Percentiles rank a stretch among this genome's conserved stretches.
Evolutionary conservation across 2,113 vertebrate genomes (phyloP).

Genomic region (Mugil cephalus): DNA sequence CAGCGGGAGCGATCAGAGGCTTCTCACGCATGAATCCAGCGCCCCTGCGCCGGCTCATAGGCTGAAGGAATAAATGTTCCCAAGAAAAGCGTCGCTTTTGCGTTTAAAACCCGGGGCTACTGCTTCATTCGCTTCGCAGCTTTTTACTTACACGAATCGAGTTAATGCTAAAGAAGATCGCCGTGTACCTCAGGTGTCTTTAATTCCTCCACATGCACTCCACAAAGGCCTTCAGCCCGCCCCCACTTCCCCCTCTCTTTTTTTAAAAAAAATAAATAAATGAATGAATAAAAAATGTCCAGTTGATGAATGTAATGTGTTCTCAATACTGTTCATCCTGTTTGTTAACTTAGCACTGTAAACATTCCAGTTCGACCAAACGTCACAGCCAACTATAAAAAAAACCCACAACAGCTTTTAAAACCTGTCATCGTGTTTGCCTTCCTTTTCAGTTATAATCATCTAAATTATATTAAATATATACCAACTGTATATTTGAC

Average conservation of each 20-base stretch:
- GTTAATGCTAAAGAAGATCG: slow-evolving; percentile 34
- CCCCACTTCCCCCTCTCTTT: background rate
- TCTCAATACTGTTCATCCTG: slow-evolving; percentile 80
- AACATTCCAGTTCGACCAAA: slow-evolving; percentile 67
- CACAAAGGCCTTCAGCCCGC: background rate
- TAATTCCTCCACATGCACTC: slow-evolving; percentile 17
- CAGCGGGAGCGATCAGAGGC: slow-evolving; percentile 16
- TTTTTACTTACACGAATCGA: slow-evolving; percentile 30
- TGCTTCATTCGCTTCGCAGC: slow-evolving; percentile 5
- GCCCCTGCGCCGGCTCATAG: slow-evolving; percentile 44
- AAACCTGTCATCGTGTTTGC: slow-evolving; percentile 53
- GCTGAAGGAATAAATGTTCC: slow-evolving; percentile 13
- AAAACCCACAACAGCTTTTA: slow-evolving; percentile 50
- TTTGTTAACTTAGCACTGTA: slow-evolving; percentile 79
- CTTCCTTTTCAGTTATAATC: slow-evolving; percentile 62
- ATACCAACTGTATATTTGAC: slow-evolving; percentile 80
- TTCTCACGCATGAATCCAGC: slow-evolving; percentile 14
- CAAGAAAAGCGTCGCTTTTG: slow-evolving; percentile 19
- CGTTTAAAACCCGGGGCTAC: slow-evolving; percentile 26
- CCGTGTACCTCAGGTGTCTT: slow-evolving; percentile 46
- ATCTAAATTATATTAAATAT: slow-evolving; percentile 79
- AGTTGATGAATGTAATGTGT: slow-evolving; percentile 73
- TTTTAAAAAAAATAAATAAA: background rate
- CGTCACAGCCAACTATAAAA: slow-evolving; percentile 33
- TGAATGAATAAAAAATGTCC: slow-evolving; percentile 49